Percentiles rank a stretch among this genome's conserved stretches.
phyloP scores from a whole-genome alignment of 2,888 invertebrate species.

The Beris morrisii region DNA sequence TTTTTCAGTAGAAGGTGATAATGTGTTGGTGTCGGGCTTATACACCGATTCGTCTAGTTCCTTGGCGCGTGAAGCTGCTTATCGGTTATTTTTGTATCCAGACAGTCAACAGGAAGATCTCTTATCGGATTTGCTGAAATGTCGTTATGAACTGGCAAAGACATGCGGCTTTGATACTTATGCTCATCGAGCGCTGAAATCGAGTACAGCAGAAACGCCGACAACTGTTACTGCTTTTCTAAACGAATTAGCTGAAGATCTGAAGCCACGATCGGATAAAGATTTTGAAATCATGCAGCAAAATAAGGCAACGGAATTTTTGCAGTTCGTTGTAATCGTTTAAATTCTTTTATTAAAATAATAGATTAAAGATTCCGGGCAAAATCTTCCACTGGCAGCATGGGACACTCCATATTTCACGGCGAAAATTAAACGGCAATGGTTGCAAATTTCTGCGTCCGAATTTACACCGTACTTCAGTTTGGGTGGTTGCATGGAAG shows the following conservation, averaged over 20 bases:
- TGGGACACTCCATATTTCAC: conserved; percentile 93
- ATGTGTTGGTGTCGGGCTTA: conserved; percentile 76
- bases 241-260: conserved; percentile 69
- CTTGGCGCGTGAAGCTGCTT: conserved; percentile 82
- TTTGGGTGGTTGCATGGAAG: conserved; percentile 95
- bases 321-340: background rate
- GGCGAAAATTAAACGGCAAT: conserved; percentile 70
- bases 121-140: conserved; percentile 70
- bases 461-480: conserved; percentile 87
- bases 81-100: conserved; percentile 80
- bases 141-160: conserved; percentile 77
- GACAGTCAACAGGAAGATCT: conserved; percentile 74
- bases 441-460: conserved; percentile 68
- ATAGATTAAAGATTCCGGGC: conserved; percentile 45
- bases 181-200: conserved; percentile 84
- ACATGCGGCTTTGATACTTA: conserved; percentile 89
- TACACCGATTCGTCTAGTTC: conserved; percentile 82
- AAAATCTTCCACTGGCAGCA: conserved; percentile 57
- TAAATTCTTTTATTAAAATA: conserved; percentile 24
- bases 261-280: conserved; percentile 68
- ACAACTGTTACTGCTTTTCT: conserved; percentile 79
- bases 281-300: conserved; percentile 77
- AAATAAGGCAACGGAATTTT: conserved; percentile 63
- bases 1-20: conserved; percentile 68
- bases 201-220: conserved; percentile 83